These are phyloP conservation scores for Danio choprae DNA, from an alignment of 2,797 vertebrate species.

Conservation along the genomic window DNA sequence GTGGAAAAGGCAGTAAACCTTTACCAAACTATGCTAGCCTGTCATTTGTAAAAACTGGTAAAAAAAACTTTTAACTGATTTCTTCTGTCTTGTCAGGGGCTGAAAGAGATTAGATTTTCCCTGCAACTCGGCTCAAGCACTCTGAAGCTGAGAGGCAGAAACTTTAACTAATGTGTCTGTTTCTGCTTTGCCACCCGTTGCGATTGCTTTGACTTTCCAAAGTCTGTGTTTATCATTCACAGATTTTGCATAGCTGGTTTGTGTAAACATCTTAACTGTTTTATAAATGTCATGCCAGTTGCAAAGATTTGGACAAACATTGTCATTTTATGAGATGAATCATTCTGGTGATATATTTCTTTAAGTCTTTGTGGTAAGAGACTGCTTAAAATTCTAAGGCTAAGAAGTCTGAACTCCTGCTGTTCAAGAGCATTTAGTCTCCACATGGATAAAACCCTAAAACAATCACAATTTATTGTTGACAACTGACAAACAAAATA, in stretches of 20 bases:
- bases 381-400: conserved; percentile 6
- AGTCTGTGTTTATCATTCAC: conserved; percentile 45
- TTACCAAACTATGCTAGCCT: not conserved
- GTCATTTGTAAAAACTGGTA: conserved; percentile 4
- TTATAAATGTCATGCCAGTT: conserved; percentile 35
- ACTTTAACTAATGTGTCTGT: conserved; percentile 30
- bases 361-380: conserved; percentile 26
- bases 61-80: not conserved
- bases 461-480: not conserved
- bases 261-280: conserved; percentile 48
- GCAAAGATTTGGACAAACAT: not conserved
- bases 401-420: conserved; percentile 12
- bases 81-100: not conserved
- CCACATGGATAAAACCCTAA: conserved; percentile 12
- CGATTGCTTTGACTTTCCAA: conserved; percentile 14
- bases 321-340: conserved; percentile 6
- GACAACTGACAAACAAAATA: conserved; percentile 12
- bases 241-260: conserved; percentile 43
- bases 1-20: not conserved
- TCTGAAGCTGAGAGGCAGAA: not conserved
- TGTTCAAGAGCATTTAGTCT: not conserved
- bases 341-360: conserved; percentile 48
- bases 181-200: conserved; percentile 48
- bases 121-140: not conserved
- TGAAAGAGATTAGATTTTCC: not conserved